Evolutionary conservation across 1,140 invertebrate species (phyloP), one percentile per base, ranked within the genome.

Genomic region (Drosophila varians): DNA sequence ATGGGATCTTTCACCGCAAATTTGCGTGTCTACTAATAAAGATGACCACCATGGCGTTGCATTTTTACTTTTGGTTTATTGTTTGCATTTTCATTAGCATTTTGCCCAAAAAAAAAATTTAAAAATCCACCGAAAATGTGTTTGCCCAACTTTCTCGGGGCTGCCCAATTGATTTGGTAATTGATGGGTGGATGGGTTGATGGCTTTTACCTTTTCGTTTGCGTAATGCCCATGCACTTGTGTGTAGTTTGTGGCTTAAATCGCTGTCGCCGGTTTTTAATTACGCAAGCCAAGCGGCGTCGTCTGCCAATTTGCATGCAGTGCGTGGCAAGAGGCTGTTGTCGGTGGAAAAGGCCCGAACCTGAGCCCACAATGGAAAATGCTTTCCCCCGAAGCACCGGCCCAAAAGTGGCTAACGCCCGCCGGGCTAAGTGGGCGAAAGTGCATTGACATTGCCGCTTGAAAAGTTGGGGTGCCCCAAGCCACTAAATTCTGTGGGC

Each of bases 271-370:
- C 60, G 60, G 60, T 45, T 66, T 65, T 66, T 66, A 66, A 66
- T 66, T 66, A 66, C 60, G 40, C 64, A 66, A 66, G 46, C 38
- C 7, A 56, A 45, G 4, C 55, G 56, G 38, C 58, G 26, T 26
- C 62, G 62, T 66, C 58, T 66, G 62, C 21, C 62, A 65, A 66
- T 66, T 66, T 66, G 62, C 62, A 66, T 66, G 36, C 60, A 38
- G 62, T 66, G 62, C 62, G 62, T 66, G 62, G 46, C 46, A 45
- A 66, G 60, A 66, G 62, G 58, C 62, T 25, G 57, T 43, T 49
- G 57, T 34, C 6, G 18, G 16, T 45, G 43, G 34, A 62, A 64
- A 64, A 65, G 56, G 56, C 56, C 42, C 57, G 43, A 7, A 5
- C 61, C 60, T 66, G 62, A 52, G 60, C 62, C 14, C 47, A 66